phyloP scores from a whole-genome alignment of 2,797 vertebrate genomes.

The Leuciscus waleckii region DNA sequence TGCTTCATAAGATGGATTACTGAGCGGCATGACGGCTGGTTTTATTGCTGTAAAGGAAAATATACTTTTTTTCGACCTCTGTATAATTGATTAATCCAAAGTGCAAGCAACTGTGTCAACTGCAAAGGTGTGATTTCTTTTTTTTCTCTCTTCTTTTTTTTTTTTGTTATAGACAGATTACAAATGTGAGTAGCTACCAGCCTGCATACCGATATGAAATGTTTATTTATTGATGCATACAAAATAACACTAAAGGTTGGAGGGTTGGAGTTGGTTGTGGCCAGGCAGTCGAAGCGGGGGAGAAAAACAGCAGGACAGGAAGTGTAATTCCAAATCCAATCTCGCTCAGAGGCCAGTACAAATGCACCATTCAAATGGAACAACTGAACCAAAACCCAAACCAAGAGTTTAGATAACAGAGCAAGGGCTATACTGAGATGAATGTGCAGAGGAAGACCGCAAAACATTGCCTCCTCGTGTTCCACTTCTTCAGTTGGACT shows the following conservation, averaged over 20 bases:
- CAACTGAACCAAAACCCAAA: constrained; percentile 54
- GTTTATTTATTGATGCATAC: constrained; percentile 56
- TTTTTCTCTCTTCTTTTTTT: background rate
- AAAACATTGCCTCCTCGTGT: constrained; percentile 19
- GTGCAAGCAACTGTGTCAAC: constrained; percentile 53
- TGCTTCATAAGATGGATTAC: constrained; percentile 58
- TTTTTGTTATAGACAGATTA: constrained; percentile 33
- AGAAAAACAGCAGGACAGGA: constrained; percentile 46
- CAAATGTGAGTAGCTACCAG: constrained; percentile 41
- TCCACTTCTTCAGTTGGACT: constrained; percentile 4
- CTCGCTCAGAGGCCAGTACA: constrained; percentile 40
- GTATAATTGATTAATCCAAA: constrained; percentile 61
- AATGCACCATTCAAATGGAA: constrained; percentile 59
- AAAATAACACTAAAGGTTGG: constrained; percentile 30
- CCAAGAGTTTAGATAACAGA: constrained; percentile 47
- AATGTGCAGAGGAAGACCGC: background rate
- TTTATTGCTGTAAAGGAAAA: constrained; percentile 54
- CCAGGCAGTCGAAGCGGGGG: background rate
- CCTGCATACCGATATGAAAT: constrained; percentile 38
- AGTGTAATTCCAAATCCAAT: constrained; percentile 63
- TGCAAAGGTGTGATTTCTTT: constrained; percentile 46
- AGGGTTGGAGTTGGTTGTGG: constrained; percentile 26
- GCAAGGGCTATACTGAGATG: constrained; percentile 12
- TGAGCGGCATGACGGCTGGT: constrained; percentile 43
- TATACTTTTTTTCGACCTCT: background rate